Conservation (phyloP, 2,113 vertebrate genomes). For the Hippocampus abdominalis region DNA sequence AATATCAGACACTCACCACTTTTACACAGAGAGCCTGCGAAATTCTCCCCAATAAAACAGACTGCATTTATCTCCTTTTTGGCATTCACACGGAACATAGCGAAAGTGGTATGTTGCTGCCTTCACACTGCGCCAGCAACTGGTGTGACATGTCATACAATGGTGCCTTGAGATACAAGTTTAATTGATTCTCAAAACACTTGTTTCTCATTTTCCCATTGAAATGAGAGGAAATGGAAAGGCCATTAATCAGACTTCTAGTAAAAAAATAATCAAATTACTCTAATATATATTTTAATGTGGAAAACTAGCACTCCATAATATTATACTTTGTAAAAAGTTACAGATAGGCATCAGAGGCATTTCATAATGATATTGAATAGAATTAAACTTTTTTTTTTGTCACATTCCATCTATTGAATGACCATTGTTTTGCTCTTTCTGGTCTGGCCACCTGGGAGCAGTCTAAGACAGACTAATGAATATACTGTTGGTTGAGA, state of each 20-base stretch:
- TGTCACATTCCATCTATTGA: too few species aligned
- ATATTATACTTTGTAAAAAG: too few species aligned
- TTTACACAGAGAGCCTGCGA: background rate
- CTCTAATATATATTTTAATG: too few species aligned
- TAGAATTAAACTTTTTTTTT: too few species aligned
- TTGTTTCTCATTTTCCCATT: background rate
- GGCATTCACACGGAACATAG: background rate
- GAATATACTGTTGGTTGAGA: background rate
- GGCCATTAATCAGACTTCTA: background rate
- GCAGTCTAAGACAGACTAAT: background rate
- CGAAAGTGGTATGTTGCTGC: background rate
- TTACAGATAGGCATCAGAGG: too few species aligned
- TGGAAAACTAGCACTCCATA: too few species aligned
- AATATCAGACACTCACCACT: background rate
- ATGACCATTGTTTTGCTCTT: too few species aligned
- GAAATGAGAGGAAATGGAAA: background rate
- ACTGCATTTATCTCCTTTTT: background rate
- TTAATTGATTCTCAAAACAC: background rate
- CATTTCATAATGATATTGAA: too few species aligned
- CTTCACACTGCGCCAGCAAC: background rate
- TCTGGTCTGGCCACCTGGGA: background rate
- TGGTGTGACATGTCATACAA: background rate
- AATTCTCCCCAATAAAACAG: background rate
- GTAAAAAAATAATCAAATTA: too few species aligned
- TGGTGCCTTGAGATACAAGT: background rate